Base-by-base conservation (phyloP, 2,113 vertebrate species). In the Corythaeola cristata region DNA sequence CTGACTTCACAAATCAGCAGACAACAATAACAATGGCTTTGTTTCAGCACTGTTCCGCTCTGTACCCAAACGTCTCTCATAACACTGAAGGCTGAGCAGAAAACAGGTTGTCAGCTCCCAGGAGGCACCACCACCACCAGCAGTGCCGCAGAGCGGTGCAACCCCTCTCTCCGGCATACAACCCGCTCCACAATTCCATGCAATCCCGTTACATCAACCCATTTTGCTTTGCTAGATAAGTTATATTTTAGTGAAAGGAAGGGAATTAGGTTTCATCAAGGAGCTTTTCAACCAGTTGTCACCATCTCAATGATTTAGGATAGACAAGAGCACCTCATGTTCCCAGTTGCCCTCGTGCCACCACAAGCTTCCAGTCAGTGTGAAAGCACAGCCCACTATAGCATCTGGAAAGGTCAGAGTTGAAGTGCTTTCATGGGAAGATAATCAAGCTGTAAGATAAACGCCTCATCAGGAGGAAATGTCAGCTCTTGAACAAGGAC, bases 371-470 rank as follows among this genome's bases (percentile, higher is more conserved):
- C 79, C 59, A 88, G 91, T 91, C 91, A 49, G 39, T 39, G 49
- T 86, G 84, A 81, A 93, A 93, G 77, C 94, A 52, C 18, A 94
- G 95, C 82, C 93, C 90, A 90, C 86, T 59, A 27, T 28, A 97
- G 96, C 97, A 96, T 94, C 95, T 93, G 68, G 71, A 95, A 97
- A 97, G 96, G 95, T 96, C 93, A 95, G 96, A 97, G 97, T 92
- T 97, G 94, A 97, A 84, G 96, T 88, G 93, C 94, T 96, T 97
- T 96, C 95, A 94, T 11, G 45, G 86, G 96, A 88, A 95, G 89
- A 90, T 97, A 97, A 98, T 96, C 95, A 97, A 97, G 84, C 86
- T 84, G 71, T 75, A 85, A 93, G 98, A 96, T 79, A 94, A 93
- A 90, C 69, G 88, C 80, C 86, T 94, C 90, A 78, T 97, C 91